phyloP scores from a whole-genome alignment of 2,113 vertebrate species.

The Octodon degus region DNA sequence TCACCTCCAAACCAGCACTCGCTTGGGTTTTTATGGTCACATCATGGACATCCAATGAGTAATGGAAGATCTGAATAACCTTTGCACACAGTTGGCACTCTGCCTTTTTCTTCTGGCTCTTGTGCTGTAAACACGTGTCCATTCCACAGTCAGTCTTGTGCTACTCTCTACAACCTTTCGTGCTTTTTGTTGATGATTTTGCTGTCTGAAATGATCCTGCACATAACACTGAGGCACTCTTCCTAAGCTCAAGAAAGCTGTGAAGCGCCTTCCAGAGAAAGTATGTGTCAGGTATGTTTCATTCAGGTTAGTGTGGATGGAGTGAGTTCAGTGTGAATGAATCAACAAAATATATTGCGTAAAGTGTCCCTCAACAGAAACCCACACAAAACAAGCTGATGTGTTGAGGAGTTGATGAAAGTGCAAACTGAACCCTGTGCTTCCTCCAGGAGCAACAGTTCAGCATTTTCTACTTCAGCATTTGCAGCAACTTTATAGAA shows the following conservation, averaged over 20 bases:
- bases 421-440: not conserved
- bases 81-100: accelerated
- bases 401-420: not conserved
- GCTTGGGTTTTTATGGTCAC: no score
- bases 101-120: not conserved
- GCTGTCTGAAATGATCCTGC: not conserved
- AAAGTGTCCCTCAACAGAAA: not conserved
- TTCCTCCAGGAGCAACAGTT: not conserved
- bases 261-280: not conserved
- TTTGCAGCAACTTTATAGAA: not conserved
- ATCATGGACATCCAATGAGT: accelerated
- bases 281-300: not conserved
- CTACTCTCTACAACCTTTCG: not conserved
- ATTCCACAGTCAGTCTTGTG: not conserved
- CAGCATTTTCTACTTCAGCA: not conserved
- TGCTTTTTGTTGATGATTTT: not conserved
- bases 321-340: not conserved
- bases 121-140: not conserved
- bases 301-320: not conserved
- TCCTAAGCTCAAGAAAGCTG: not conserved
- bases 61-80: not conserved
- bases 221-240: not conserved
- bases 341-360: not conserved
- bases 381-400: not conserved
- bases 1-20: not conserved